Evolutionary conservation across 2,113 vertebrate species (phyloP).

Genomic region (Daboia siamensis): DNA sequence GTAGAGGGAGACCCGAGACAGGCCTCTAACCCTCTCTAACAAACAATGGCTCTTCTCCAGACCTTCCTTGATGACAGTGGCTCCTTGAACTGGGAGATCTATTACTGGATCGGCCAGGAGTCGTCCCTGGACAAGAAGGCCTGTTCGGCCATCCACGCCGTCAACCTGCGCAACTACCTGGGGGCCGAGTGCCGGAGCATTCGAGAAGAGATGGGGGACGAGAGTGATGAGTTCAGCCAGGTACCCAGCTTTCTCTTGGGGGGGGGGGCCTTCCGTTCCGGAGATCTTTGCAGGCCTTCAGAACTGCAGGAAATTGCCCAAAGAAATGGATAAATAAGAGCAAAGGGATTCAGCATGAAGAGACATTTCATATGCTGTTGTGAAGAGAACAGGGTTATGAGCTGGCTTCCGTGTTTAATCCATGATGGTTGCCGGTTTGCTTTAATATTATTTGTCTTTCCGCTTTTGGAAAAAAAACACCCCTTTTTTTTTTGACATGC

Average conservation of each 20-base stretch:
- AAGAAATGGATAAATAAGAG: background rate
- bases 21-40: background rate
- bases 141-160: constrained; percentile 90
- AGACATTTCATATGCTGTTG: background rate
- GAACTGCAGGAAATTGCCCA: background rate
- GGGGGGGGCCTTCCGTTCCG: background rate
- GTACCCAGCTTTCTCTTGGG: constrained; percentile 56
- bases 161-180: constrained; percentile 93
- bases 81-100: constrained; percentile 91
- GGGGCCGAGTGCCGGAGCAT: constrained; percentile 88
- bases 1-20: background rate
- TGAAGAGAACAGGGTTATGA: background rate
- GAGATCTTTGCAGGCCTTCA: background rate
- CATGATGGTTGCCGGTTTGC: no score
- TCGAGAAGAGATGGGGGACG: constrained; percentile 97
- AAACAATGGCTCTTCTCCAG: constrained; percentile 53
- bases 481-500: background rate
- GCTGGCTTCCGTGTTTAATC: background rate
- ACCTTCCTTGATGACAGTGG: constrained; percentile 89
- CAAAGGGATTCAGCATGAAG: background rate
- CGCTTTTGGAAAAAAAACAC: no score
- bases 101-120: constrained; percentile 96
- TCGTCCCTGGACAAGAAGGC: constrained; percentile 96
- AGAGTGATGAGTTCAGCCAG: constrained; percentile 92
- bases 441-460: background rate